Base-by-base conservation (phyloP, 2,888 invertebrate genomes). In the Sarcophaga subvicina region DNA sequence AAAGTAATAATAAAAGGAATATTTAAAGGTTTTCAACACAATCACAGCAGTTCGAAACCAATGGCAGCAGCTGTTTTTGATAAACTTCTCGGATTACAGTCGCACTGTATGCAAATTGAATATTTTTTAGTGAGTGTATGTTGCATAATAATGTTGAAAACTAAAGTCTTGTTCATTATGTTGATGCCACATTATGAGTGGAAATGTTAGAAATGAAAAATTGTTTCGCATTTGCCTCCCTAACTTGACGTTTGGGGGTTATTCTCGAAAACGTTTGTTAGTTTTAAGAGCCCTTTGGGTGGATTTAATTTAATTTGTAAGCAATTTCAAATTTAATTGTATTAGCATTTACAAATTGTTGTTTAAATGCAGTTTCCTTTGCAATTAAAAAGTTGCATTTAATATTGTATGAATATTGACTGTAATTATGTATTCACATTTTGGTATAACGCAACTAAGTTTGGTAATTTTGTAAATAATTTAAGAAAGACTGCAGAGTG, bases 1-100 rank as follows among this genome's bases (percentile, higher is more conserved):
- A 27, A 27, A 27, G 1, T 0, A 27, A 27, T 27, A 27, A 20
- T 14, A 76, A 67, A 77, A 22, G 22, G 1, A 27, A 72, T 60
- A 37, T 20, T 73, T 37, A 27, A 69, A 45, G 62, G 73, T 63
- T 83, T 79, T 49, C 22, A 54, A 83, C 17, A 49, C 54, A 66
- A 17, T 14, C 17, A 71, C n/a, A 47, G 17, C 67, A 59, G 2
- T 17, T 17, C n/a, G 17, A 59, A 37, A 37, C 14, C 59, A 67
- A 70, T 49, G 70, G 71, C 49, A 62, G 20, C 59, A 60, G 71
- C 72, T 63, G 72, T 66, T 49, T 47, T 62, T 63, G 6, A 70
- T 45, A 60, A 37, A 54, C 27, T 37, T 17, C 45, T 66, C 11
- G 27, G 14, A 14, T 63, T n/a, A 54, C 54, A 49, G 12, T 69